Conservation (phyloP, 2,113 vertebrate genomes). For the Ceyx melanurus region DNA sequence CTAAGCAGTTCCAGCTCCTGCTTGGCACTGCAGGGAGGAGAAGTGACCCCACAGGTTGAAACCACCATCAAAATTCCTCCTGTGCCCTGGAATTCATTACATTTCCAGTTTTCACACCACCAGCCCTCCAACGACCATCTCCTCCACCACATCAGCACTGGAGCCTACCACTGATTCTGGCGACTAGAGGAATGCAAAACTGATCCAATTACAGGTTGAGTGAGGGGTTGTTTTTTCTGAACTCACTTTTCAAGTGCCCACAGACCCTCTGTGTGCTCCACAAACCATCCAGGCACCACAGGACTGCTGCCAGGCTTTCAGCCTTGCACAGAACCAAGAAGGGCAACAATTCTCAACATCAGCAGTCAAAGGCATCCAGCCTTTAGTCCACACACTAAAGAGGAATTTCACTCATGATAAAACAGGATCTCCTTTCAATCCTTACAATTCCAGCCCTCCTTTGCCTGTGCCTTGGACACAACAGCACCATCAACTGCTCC, state of each 20-base stretch:
- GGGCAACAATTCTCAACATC: background rate
- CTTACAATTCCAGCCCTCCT: background rate
- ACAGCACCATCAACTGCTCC: background rate
- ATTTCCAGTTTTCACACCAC: background rate
- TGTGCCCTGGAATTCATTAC: background rate
- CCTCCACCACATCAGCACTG: background rate
- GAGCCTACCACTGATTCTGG: background rate
- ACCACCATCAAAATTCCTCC: background rate
- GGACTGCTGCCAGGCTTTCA: background rate
- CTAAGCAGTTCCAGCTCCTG: background rate
- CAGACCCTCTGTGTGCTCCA: background rate
- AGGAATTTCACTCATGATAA: background rate
- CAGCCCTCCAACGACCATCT: background rate
- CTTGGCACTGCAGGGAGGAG: background rate
- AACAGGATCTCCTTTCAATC: background rate
- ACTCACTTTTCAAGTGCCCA: background rate
- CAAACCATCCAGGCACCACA: background rate
- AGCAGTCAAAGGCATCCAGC: accelerated
- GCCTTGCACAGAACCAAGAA: background rate
- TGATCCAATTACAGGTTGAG: background rate
- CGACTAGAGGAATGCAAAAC: background rate
- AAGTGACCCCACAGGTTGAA: background rate
- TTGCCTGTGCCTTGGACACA: background rate
- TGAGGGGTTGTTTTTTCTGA: background rate
- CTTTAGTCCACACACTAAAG: accelerated